Evolutionary conservation across 1,140 invertebrate genomes (phyloP).

Genomic region (Probaryconus sp.): DNA sequence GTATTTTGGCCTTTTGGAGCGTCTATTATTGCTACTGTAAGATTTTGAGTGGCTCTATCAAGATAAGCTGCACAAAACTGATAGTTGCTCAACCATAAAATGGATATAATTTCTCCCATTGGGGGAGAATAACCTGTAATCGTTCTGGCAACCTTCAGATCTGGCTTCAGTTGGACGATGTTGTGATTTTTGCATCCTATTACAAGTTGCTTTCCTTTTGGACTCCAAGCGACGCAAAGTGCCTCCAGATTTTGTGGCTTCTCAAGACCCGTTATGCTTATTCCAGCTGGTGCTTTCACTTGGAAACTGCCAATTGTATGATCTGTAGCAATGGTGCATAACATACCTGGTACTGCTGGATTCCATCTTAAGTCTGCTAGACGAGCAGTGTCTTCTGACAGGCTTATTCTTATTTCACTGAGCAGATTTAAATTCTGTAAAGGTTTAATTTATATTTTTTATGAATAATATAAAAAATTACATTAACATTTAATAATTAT

Average conservation of each 20-base stretch:
- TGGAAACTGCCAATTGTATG: conserved; percentile 71
- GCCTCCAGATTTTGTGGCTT: conserved; percentile 65
- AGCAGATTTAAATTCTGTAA: conserved; percentile 66
- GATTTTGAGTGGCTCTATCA: conserved; percentile 64
- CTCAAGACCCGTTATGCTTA: conserved; percentile 61
- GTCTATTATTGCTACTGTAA: conserved; percentile 78
- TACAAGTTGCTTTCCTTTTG: conserved; percentile 87
- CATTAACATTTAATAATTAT: conserved; percentile 18
- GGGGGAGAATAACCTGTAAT: conserved; percentile 75
- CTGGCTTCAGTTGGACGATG: conserved; percentile 83
- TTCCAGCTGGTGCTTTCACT: conserved; percentile 65
- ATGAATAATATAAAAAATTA: conserved; percentile 5
- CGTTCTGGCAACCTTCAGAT: conserved; percentile 81
- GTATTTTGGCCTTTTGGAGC: conserved; percentile 79
- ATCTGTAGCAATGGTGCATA: conserved; percentile 73
- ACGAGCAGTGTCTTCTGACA: conserved; percentile 41
- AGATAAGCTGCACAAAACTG: conserved; percentile 81
- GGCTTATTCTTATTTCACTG: conserved; percentile 67
- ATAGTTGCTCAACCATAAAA: conserved; percentile 82
- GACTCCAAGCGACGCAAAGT: conserved; percentile 84
- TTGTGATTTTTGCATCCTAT: conserved; percentile 82
- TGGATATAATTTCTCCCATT: conserved; percentile 77
- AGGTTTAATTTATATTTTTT: conserved; percentile 1
- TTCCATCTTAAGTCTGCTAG: conserved; percentile 74
- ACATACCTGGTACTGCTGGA: conserved; percentile 70